These are phyloP conservation scores for Gavialis gangeticus DNA, from an alignment of 2,113 vertebrate species.

Conservation along the genomic window DNA sequence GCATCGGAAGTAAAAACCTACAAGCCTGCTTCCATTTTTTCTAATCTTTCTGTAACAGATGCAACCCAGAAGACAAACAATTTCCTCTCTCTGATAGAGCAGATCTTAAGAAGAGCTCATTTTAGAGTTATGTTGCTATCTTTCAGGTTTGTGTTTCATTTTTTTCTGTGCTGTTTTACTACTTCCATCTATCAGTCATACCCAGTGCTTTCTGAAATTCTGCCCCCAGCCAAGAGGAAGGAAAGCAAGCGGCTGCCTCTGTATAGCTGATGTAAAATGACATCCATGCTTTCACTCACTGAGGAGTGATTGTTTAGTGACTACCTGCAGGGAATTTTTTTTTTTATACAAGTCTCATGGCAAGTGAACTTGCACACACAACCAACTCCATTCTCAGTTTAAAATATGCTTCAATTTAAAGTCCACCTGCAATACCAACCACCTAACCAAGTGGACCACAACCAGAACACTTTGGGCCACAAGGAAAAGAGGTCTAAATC, in stretches of 20 bases:
- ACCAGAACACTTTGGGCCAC: slow-evolving; percentile 60
- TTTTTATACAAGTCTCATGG: slow-evolving; percentile 55
- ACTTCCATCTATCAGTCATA: slow-evolving; percentile 39
- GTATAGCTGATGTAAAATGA: slow-evolving; percentile 66
- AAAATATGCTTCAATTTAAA: slow-evolving; percentile 72
- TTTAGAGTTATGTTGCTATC: slow-evolving; percentile 33
- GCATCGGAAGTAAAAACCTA: background rate
- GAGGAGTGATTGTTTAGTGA: slow-evolving; percentile 58
- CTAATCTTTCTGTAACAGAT: background rate
- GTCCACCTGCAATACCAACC: slow-evolving; percentile 60
- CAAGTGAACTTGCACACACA: slow-evolving; percentile 69
- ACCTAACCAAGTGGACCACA: slow-evolving; percentile 50
- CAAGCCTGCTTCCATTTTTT: background rate
- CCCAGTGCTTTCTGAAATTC: slow-evolving; percentile 56
- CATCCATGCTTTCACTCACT: slow-evolving; percentile 67
- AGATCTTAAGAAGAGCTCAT: slow-evolving; percentile 2
- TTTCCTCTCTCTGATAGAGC: slow-evolving; percentile 35
- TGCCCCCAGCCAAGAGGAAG: slow-evolving; percentile 65
- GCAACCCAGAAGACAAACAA: background rate
- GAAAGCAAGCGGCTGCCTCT: slow-evolving; percentile 44
- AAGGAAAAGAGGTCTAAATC: slow-evolving; percentile 43
- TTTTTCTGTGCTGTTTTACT: slow-evolving; percentile 54
- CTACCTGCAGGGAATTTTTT: slow-evolving; percentile 56
- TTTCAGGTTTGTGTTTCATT: slow-evolving; percentile 46
- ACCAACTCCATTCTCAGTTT: slow-evolving; percentile 58